Conservation (phyloP, 2,797 vertebrate species). For the Pseudochromis fuscus region DNA sequence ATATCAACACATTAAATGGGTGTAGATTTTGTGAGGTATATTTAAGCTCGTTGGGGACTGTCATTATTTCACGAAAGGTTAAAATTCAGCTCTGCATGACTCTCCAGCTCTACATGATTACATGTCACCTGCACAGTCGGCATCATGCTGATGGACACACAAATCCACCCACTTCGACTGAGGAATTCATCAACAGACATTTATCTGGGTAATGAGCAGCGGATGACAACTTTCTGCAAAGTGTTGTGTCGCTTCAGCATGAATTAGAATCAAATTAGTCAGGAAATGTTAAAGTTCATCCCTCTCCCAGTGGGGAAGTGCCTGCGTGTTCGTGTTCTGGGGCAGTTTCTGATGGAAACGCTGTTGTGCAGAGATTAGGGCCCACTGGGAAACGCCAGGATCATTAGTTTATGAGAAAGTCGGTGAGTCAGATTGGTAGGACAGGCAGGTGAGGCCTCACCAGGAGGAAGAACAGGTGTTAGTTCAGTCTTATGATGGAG, state of each 20-base stretch:
- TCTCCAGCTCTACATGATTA: constrained; percentile 25
- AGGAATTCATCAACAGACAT: constrained; percentile 38
- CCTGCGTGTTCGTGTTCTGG: constrained; percentile 13
- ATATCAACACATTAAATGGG: too few relatives aligned
- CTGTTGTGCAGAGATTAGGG: constrained; percentile 6
- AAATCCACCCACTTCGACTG: constrained; percentile 18
- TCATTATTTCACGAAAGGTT: constrained; percentile 2
- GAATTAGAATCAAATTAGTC: constrained; percentile 64
- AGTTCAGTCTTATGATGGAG: constrained; percentile 2
- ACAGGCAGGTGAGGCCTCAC: constrained; percentile 35
- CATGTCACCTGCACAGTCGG: constrained; percentile 27
- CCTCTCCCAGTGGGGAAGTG: constrained; percentile 30
- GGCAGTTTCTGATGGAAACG: constrained; percentile 34
- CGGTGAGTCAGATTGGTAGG: constrained; percentile 28
- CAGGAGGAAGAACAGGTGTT: constrained; percentile 25
- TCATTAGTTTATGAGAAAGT: constrained; percentile 34
- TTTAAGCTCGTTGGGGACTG: not conserved
- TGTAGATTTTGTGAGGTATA: not conserved
- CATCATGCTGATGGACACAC: constrained; percentile 14
- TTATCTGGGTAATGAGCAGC: constrained; percentile 52
- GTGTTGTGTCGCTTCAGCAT: constrained; percentile 6
- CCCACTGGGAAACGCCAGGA: constrained; percentile 29
- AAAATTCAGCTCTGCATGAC: constrained; percentile 11
- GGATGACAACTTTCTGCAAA: constrained; percentile 32
- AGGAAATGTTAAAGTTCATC: constrained; percentile 64